phyloP scores from a whole-genome alignment of 1,140 invertebrate species.

The Diachasma alloeum region DNA sequence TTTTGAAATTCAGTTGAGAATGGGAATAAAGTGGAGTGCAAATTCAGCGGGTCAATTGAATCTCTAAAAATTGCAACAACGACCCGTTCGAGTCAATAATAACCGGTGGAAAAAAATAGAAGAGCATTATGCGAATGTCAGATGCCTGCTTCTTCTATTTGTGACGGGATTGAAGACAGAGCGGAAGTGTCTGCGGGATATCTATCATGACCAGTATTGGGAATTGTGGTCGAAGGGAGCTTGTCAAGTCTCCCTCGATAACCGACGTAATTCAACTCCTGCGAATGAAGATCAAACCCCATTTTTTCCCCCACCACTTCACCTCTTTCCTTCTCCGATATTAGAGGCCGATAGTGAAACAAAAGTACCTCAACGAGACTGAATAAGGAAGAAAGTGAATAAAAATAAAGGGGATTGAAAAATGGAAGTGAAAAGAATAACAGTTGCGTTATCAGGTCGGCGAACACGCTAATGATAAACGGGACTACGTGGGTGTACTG shows the following conservation, averaged over 20 bases:
- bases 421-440: not conserved
- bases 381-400: not conserved
- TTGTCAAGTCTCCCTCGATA: not conserved
- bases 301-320: not conserved
- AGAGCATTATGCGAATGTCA: not conserved
- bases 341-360: not conserved
- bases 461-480: constrained; percentile 24
- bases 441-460: constrained; percentile 10
- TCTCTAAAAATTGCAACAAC: not conserved
- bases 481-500: not conserved
- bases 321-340: not conserved
- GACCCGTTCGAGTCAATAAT: not conserved
- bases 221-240: constrained; percentile 14
- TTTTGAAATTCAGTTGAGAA: not conserved
- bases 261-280: constrained; percentile 4
- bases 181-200: not conserved
- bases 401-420: not conserved
- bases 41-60: not conserved
- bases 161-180: not conserved
- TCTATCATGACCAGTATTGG: constrained; percentile 22
- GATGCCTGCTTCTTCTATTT: not conserved
- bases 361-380: not conserved
- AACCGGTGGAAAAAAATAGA: not conserved
- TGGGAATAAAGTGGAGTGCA: not conserved
- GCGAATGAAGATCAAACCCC: constrained; percentile 4